phyloP scores from a whole-genome alignment of 2,888 invertebrate genomes.

The Eupsilia transversa region DNA sequence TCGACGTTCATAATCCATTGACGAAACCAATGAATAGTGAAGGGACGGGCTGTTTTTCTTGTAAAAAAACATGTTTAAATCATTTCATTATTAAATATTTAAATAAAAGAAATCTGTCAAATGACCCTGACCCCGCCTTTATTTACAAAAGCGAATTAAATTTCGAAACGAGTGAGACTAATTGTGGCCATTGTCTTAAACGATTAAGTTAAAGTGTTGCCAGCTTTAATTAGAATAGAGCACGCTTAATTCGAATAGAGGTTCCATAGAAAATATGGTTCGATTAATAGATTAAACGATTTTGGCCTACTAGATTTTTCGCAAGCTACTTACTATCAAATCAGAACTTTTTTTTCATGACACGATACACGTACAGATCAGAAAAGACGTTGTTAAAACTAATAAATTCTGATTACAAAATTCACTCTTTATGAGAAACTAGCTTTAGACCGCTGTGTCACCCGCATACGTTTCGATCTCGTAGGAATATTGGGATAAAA shows the following conservation, averaged over 20 bases:
- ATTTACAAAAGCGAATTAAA: conserved; percentile 67
- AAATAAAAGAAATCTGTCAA: conserved; percentile 50
- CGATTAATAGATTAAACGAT: neutral
- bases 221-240: conserved; percentile 60
- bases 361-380: neutral
- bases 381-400: neutral
- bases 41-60: neutral
- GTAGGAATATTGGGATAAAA: no score
- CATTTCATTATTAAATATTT: neutral
- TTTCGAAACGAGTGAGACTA: conserved; percentile 73
- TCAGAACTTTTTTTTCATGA: neutral
- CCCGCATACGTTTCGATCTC: no score
- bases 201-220: conserved; percentile 64
- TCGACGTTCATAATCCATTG: neutral
- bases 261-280: conserved; percentile 49
- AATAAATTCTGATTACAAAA: no score
- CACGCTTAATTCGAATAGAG: conserved; percentile 43
- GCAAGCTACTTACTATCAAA: neutral
- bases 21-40: neutral
- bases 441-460: no score
- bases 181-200: conserved; percentile 73
- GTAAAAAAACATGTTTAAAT: neutral
- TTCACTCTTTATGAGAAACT: no score
- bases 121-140: conserved; percentile 63
- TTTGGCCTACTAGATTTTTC: neutral